These are phyloP conservation scores for Isichthys henryi DNA, from an alignment of 2,113 vertebrate genomes.

Conservation along the genomic window DNA sequence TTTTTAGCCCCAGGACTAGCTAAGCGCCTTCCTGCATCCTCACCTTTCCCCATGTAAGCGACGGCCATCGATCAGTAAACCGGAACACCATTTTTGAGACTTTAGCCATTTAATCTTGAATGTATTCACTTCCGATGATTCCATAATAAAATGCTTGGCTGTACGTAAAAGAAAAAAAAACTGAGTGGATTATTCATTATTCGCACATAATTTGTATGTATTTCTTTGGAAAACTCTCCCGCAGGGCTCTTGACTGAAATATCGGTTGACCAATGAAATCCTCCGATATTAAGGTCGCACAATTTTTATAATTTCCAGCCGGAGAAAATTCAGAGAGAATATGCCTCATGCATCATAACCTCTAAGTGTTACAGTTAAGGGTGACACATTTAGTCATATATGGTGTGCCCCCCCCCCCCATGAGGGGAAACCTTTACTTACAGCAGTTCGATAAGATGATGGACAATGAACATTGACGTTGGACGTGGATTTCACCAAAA, in stretches of 20 bases:
- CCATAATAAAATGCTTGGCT: background rate
- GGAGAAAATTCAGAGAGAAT: background rate
- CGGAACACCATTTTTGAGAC: background rate
- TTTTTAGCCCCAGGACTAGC: constrained; percentile 48
- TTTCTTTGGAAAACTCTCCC: background rate
- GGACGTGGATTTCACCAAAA: background rate
- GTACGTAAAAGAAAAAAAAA: background rate
- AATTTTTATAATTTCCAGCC: background rate
- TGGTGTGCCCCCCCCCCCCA: background rate
- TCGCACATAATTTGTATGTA: background rate
- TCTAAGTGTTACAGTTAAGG: background rate
- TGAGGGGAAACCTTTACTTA: background rate
- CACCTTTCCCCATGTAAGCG: constrained; percentile 32
- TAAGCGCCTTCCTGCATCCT: constrained; percentile 56
- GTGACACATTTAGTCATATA: background rate
- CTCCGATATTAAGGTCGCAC: background rate
- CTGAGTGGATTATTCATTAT: background rate
- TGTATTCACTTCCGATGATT: background rate
- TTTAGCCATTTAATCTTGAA: background rate
- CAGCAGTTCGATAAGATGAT: background rate
- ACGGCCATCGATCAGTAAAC: background rate
- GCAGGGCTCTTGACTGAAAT: background rate
- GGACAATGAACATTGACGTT: background rate
- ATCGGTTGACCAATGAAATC: background rate
- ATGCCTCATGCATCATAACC: background rate